Base-by-base conservation (phyloP, 2,888 invertebrate genomes). In the Tiphia femorata region DNA sequence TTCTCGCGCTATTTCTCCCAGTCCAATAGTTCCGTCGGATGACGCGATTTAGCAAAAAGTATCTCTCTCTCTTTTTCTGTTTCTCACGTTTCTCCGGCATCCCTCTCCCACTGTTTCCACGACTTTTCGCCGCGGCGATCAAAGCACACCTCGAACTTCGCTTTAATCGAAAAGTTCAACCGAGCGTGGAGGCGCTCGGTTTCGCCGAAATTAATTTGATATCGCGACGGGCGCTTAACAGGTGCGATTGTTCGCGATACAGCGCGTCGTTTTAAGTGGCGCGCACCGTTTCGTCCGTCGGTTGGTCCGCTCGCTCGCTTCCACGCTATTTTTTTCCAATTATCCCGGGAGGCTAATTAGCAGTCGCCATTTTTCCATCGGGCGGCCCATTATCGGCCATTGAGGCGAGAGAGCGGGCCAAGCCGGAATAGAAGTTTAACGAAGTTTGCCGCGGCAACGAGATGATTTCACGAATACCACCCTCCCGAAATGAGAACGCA, bases 391-490 rank as follows among this genome's bases (percentile, higher is more conserved):
- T 77, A 77, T 77, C 75, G 75, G 69, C 69, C 71, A 75, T 67
- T 67, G 70, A 67, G 23, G 58, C 44, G 57, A 50, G 49, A 37
- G 58, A 67, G 72, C 67, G 58, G 72, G 60, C 60, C 67, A 67
- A 70, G 61, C 75, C 72, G 74, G 74, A 79, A 79, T 79, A 73
- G 79, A 75, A 75, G 75, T 78, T 79, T 79, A 79, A 79, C 71
- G 75, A 79, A 77, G 74, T 78, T 78, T 70, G 73, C 67, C 68
- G 72, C 68, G 70, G 67, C 70, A 70, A 61, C 59, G 58, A 58
- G 61, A 62, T 58, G 71, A 66, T 67, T 70, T 69, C 60, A 50
- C 64, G 62, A 64, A 49, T 60, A 61, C 50, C 27, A 37, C 25
- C 7, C 16, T 20, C 23, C 33, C 12, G 20, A 38, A 48, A 46